phyloP scores from a whole-genome alignment of 1,140 invertebrate species.

The Alviniconcha marisindica region DNA sequence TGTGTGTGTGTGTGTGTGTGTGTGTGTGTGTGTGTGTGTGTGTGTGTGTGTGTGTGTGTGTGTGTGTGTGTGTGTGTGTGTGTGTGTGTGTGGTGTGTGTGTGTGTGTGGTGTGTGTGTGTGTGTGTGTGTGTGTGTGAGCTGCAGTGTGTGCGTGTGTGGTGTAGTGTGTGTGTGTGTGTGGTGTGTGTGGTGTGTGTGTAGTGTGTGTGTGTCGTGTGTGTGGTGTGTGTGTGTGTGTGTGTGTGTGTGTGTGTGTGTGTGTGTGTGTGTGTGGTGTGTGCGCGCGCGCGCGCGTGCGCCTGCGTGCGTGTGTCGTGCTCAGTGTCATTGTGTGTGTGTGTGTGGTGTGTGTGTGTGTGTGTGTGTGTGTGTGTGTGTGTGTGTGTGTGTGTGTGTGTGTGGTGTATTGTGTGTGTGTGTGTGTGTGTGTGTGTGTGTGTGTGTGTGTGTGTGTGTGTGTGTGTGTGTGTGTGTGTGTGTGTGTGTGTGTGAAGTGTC shows the following conservation, averaged over 20 bases:
- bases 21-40: too few species aligned
- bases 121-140: too few species aligned
- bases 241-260: background rate
- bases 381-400: background rate
- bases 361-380: background rate
- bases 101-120: too few species aligned
- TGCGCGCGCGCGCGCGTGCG: background rate
- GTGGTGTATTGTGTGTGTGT: background rate
- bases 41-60: too few species aligned
- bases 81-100: too few species aligned
- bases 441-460: background rate
- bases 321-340: background rate
- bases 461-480: constrained; percentile 13
- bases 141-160: too few species aligned
- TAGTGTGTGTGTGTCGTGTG: too few species aligned
- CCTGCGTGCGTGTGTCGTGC: background rate
- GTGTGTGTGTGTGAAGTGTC: background rate
- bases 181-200: too few species aligned
- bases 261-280: background rate
- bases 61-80: too few species aligned
- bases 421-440: background rate
- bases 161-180: too few species aligned
- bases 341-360: background rate
- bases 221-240: background rate
- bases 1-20: too few species aligned